These are phyloP conservation scores for Eucera pruinosa DNA, from an alignment of 2,888 invertebrate species.

Conservation along the genomic window DNA sequence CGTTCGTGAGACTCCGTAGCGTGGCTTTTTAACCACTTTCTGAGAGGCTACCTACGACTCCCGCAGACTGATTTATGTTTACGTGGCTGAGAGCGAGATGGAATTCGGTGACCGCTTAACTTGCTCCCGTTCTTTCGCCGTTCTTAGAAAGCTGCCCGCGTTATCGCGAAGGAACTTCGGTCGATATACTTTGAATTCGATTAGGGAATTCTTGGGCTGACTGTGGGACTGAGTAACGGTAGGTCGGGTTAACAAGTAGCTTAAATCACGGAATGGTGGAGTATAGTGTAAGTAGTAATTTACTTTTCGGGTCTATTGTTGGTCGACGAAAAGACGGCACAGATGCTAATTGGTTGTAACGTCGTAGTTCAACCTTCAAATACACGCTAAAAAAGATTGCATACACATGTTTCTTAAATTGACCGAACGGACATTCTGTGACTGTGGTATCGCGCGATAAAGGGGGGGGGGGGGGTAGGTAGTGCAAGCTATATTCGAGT, in stretches of 20 bases:
- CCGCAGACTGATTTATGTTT: constrained; percentile 68
- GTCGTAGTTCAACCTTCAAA: too few species aligned
- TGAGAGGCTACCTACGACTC: constrained; percentile 54
- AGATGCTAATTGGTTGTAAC: too few species aligned
- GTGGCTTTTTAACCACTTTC: constrained; percentile 66
- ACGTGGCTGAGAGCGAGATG: constrained; percentile 26
- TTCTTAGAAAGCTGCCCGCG: constrained; percentile 20
- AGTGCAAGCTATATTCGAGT: too few species aligned
- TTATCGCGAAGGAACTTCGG: constrained; percentile 7
- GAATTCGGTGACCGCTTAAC: constrained; percentile 53
- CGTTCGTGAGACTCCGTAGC: not conserved
- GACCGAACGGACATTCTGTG: too few species aligned
- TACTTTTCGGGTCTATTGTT: too few species aligned
- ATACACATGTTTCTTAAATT: too few species aligned
- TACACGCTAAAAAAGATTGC: too few species aligned
- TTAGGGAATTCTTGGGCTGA: constrained; percentile 14
- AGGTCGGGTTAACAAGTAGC: not conserved
- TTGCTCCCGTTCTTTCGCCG: constrained; percentile 27
- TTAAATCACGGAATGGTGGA: constrained; percentile 7
- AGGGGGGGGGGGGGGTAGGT: too few species aligned
- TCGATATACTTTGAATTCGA: constrained; percentile 17
- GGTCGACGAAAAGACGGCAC: too few species aligned
- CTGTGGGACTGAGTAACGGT: not conserved
- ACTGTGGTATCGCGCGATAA: too few species aligned
- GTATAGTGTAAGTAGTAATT: too few species aligned